These are phyloP conservation scores for Trachops cirrhosus DNA, from an alignment of 2,797 vertebrate species.

Conservation along the genomic window DNA sequence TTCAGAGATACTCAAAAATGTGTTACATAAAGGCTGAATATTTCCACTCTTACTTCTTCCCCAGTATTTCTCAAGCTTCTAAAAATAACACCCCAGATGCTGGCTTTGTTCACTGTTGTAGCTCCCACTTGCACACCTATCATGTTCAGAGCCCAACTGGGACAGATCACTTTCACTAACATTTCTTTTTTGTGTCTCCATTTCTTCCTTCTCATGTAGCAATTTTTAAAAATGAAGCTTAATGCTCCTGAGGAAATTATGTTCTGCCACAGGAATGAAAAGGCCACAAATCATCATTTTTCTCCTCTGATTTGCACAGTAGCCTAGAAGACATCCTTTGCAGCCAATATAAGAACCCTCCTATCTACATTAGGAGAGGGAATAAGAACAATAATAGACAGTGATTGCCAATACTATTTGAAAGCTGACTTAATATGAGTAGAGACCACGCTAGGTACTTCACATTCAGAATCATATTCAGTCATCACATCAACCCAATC, in stretches of 20 bases:
- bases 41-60: slow-evolving; percentile 58
- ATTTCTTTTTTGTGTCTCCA: slow-evolving; percentile 58
- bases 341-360: not conserved
- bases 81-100: slow-evolving; percentile 59
- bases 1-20: slow-evolving; percentile 65
- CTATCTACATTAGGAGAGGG: not conserved
- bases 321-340: slow-evolving; percentile 45
- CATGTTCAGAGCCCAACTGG: slow-evolving; percentile 65
- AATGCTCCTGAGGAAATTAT: slow-evolving; percentile 52
- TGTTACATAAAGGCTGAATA: slow-evolving; percentile 65
- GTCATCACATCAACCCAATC: not conserved
- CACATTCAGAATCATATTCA: not conserved
- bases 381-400: not conserved
- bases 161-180: slow-evolving; percentile 58
- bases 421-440: not conserved
- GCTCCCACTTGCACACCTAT: slow-evolving; percentile 60
- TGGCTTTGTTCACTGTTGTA: slow-evolving; percentile 49
- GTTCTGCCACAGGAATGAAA: slow-evolving; percentile 26
- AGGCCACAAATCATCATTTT: slow-evolving; percentile 20
- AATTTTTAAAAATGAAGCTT: slow-evolving; percentile 24
- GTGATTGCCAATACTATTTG: not conserved
- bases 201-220: slow-evolving; percentile 68
- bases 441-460: not conserved
- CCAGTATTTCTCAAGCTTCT: slow-evolving; percentile 53
- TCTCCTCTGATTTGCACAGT: slow-evolving; percentile 64